These are phyloP conservation scores for Ophion costatus DNA, from an alignment of 2,888 invertebrate species.

Conservation along the genomic window DNA sequence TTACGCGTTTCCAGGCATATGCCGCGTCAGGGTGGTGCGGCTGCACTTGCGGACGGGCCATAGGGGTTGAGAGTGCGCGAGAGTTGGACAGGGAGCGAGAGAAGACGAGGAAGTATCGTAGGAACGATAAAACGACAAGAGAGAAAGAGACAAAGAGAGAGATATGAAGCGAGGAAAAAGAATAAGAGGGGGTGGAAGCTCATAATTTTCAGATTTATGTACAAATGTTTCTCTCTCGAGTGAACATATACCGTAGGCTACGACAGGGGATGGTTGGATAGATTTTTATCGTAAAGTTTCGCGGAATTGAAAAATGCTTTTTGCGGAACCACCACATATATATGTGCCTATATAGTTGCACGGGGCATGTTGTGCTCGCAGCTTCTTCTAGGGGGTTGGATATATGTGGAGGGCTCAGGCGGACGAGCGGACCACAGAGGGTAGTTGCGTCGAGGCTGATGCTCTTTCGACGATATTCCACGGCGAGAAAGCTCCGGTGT, in stretches of 20 bases:
- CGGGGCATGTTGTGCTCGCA: constrained; percentile 18
- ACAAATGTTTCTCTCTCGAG: constrained; percentile 79
- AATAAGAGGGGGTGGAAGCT: constrained; percentile 69
- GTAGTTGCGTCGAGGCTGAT: constrained; percentile 49
- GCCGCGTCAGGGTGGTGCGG: constrained; percentile 68
- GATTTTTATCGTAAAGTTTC: constrained; percentile 81
- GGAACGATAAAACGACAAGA: constrained; percentile 57
- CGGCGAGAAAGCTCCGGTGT: constrained; percentile 78
- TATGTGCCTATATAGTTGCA: constrained; percentile 10
- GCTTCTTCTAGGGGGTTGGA: constrained; percentile 45
- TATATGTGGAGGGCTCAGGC: constrained; percentile 18
- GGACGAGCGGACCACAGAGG: constrained; percentile 46
- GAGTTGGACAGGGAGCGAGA: constrained; percentile 39
- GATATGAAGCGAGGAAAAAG: constrained; percentile 25
- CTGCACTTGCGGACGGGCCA: constrained; percentile 63
- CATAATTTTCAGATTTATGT: constrained; percentile 83
- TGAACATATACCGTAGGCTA: constrained; percentile 60
- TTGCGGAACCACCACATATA: constrained; percentile 49
- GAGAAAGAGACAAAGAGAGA: constrained; percentile 30
- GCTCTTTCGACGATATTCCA: constrained; percentile 69
- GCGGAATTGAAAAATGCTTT: constrained; percentile 82
- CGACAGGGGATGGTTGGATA: constrained; percentile 63
- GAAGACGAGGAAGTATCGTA: constrained; percentile 38
- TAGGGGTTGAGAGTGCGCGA: constrained; percentile 53
- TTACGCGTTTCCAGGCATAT: constrained; percentile 82